These are phyloP conservation scores for Cervus canadensis DNA, from an alignment of 2,113 vertebrate genomes.

Conservation along the genomic window DNA sequence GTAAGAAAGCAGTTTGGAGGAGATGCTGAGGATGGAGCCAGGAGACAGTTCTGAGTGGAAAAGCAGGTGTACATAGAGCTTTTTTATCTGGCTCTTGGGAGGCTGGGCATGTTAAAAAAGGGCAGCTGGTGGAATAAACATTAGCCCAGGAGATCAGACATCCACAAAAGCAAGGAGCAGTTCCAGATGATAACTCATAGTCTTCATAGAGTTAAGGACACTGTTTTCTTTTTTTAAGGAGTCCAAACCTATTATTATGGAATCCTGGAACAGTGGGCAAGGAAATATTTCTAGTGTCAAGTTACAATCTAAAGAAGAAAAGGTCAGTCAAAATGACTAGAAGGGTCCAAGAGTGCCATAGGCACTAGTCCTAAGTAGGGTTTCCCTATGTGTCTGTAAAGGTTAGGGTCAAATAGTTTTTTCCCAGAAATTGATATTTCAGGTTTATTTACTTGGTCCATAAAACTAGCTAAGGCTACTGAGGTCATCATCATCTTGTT, in stretches of 20 bases:
- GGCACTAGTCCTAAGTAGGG: background rate
- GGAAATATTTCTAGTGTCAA: background rate
- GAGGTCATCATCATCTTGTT: background rate
- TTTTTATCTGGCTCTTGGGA: conserved; percentile 23
- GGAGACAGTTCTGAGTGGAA: conserved; percentile 31
- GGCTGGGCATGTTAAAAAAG: background rate
- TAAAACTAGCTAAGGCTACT: background rate
- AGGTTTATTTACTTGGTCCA: background rate
- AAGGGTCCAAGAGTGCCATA: background rate
- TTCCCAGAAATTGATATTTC: background rate
- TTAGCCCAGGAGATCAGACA: background rate
- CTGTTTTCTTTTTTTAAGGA: background rate
- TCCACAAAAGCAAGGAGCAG: background rate
- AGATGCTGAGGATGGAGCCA: background rate
- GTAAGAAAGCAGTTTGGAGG: background rate
- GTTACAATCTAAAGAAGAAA: background rate
- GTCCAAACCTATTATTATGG: background rate
- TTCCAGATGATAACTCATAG: background rate
- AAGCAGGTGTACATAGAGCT: background rate
- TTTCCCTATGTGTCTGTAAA: background rate
- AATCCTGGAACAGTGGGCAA: background rate
- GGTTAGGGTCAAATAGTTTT: background rate
- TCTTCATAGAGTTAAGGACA: background rate
- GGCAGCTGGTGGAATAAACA: conserved; percentile 19
- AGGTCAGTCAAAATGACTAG: background rate